Conservation (phyloP, 2,113 vertebrate genomes). For the Heloderma charlesbogerti region DNA sequence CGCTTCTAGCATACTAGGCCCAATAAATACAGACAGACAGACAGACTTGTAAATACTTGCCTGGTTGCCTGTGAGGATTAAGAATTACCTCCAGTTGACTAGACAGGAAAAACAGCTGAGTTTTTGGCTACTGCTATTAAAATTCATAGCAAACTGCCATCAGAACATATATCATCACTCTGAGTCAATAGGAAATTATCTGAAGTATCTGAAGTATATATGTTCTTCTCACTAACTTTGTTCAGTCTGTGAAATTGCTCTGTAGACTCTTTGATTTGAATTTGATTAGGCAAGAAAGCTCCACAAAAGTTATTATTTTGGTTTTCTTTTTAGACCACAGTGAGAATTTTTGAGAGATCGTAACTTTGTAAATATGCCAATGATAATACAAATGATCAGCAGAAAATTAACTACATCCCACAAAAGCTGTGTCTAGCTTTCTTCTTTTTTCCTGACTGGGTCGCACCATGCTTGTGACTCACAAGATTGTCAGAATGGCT, state of each 20-base stretch:
- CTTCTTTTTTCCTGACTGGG: too few species aligned
- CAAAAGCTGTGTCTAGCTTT: neutral
- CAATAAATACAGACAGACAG: neutral
- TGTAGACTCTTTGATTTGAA: neutral
- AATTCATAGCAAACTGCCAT: neutral
- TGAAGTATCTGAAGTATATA: neutral
- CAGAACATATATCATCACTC: neutral
- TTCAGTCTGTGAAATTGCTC: neutral
- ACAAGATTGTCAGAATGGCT: neutral
- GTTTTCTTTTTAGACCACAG: neutral
- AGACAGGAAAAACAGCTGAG: neutral
- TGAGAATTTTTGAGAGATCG: neutral
- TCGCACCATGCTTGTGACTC: too few species aligned
- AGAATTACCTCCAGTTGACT: neutral
- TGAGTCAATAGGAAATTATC: neutral
- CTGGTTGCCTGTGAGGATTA: neutral
- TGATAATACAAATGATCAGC: neutral
- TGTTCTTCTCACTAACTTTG: neutral
- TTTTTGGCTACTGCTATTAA: neutral
- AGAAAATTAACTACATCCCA: neutral
- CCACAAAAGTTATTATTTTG: neutral
- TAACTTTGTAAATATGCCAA: neutral
- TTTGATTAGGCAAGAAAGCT: neutral
- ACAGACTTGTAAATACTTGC: neutral
- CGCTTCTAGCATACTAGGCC: neutral